Evolutionary conservation across 2,797 vertebrate species (phyloP), one percentile per base, ranked within the genome.

Genomic region (Urosaurus nigricauda): DNA sequence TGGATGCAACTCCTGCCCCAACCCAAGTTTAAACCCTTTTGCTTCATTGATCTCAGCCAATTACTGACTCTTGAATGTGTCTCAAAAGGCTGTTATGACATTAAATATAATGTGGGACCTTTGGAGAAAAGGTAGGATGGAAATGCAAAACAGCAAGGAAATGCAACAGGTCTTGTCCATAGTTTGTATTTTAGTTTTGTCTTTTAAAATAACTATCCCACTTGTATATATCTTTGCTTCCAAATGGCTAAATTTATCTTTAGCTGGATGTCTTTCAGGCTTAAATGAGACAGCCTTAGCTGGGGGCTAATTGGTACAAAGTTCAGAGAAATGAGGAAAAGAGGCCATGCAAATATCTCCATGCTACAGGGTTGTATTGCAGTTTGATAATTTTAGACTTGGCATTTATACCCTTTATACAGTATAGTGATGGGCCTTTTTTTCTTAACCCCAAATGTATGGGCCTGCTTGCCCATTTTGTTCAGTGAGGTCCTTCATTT

Each of bases 181-280:
- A 68, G 47, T 68, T 83, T 13, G 5, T 83, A 7, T 68, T 68
- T 43, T 32, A 51, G 35, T 68, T 68, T 43, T 68, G 37, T 47
- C 60, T 83, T 68, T 47, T 43, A 83, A 68, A 47, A 70, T 51
- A 47, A 70, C 47, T 35, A 51, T 12, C 40, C 21, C 60, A 32
- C 26, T 68, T 43, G 14, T 65, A 63, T 68, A 47, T 83, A 43
- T 32, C 32, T 71, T 47, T 51, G 43, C 65, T 83, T 83, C 65
- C 14, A 51, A 35, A 51, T 26, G 19, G 81, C 58, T 83, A 83
- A 68, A 83, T 83, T 83, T 83, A 47, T 35, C 29, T 83, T 29
- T 17, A 32, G 40, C 47, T 40, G 14, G 24, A 82, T 63, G 35
- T 51, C 63, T 47, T 83, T 53, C 82, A 70, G 32, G 51, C 43